These are phyloP conservation scores for Entelurus aequoreus DNA, from an alignment of 2,113 vertebrate genomes.

Conservation along the genomic window DNA sequence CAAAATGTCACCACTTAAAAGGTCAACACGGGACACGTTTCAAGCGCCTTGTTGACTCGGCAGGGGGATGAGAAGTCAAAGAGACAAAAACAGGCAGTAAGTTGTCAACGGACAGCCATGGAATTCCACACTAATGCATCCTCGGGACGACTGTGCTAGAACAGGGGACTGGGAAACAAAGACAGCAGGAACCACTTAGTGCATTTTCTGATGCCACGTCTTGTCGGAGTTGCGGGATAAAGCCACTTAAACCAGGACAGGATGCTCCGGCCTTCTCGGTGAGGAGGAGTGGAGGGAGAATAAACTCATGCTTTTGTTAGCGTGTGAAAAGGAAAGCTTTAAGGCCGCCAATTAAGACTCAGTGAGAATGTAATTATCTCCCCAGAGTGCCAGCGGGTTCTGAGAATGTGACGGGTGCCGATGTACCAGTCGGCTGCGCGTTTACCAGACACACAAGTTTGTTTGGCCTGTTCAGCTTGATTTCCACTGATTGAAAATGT, in stretches of 20 bases:
- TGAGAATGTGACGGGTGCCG: conserved; percentile 56
- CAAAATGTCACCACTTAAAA: neutral
- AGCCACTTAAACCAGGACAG: conserved; percentile 61
- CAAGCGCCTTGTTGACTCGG: neutral
- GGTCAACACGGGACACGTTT: neutral
- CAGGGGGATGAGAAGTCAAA: neutral
- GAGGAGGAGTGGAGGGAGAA: conserved; percentile 27
- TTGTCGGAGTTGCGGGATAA: conserved; percentile 59
- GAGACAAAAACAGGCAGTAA: neutral
- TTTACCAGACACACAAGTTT: conserved; percentile 25
- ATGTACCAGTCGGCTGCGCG: conserved; percentile 51
- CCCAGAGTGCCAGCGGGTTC: conserved; percentile 50
- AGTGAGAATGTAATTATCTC: conserved; percentile 63
- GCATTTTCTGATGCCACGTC: conserved; percentile 30
- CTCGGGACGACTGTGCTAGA: no score
- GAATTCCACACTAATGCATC: no score
- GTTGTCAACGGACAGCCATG: neutral
- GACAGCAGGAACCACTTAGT: conserved; percentile 32
- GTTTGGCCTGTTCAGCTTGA: no score
- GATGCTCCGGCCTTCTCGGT: conserved; percentile 47
- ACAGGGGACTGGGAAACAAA: conserved; percentile 25
- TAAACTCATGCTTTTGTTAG: conserved; percentile 47
- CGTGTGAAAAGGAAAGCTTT: conserved; percentile 54
- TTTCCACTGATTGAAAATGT: no score
- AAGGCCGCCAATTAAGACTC: conserved; percentile 59